These are phyloP conservation scores for Eristalinus aeneus DNA, from an alignment of 2,888 invertebrate species.

Conservation along the genomic window DNA sequence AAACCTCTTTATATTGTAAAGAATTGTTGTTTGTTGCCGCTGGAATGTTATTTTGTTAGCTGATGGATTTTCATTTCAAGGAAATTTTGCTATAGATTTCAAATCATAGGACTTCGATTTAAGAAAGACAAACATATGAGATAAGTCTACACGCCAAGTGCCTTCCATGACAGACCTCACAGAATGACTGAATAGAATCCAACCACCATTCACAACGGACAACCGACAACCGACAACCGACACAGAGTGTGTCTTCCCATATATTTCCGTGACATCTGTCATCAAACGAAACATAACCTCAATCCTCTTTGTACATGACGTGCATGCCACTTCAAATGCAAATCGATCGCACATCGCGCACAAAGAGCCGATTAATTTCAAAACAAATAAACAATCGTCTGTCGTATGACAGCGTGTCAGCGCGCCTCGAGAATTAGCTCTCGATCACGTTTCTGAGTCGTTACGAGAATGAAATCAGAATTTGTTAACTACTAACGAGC, in stretches of 20 bases:
- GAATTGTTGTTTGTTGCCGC: no score
- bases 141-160: no score
- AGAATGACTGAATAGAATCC: not conserved
- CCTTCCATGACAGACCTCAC: not conserved
- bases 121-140: no score
- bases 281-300: not conserved
- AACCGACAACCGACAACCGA: not conserved
- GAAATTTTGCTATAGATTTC: no score
- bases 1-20: no score
- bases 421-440: not conserved
- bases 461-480: not conserved
- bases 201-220: not conserved
- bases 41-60: no score
- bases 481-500: not conserved
- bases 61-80: no score
- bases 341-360: not conserved
- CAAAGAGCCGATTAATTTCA: not conserved
- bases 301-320: not conserved
- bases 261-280: not conserved
- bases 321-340: not conserved
- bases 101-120: no score
- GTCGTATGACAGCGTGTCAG: not conserved
- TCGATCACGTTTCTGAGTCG: not conserved
- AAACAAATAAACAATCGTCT: not conserved
- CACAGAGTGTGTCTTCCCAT: not conserved